Base-by-base conservation (phyloP, 2,113 vertebrate species). In the Nycticorax nycticorax region DNA sequence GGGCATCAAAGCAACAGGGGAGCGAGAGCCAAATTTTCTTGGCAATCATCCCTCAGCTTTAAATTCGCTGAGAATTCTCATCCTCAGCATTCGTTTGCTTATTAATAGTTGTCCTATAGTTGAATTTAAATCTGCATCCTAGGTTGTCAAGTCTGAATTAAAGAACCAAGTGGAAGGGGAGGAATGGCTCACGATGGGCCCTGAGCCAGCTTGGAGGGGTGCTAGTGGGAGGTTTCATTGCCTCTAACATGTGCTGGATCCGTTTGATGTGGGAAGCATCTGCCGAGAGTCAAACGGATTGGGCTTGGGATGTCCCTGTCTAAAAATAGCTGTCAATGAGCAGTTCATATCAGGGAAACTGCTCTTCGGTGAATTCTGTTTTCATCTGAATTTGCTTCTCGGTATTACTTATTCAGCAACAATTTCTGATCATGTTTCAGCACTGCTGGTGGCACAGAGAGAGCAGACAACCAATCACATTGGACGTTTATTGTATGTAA, bases 21-120 rank as follows among this genome's bases (percentile, higher is more conserved):
- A 94, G 12, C 0, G 35, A 96, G 81, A 96, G 95, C 95, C 96
- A 97, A 88, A 88, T 96, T 88, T 95, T 94, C 71, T 94, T 97
- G 94, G 96, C 94, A 93, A 89, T 74, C 85, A 85, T 85, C 74
- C 82, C 55, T 88, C 88, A 83, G 92, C 71, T 96, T 96, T 95
- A 96, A 93, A 96, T 88, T 96, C 6, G 0, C 82, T 59, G 75
- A 88, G 85, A 95, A 92, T 89, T 94, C 92, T 96, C 88, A 95
- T 92, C 75, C 82, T 92, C 63, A 77, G 92, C 21, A 7, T 89
- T 95, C 50, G 12, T 59, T 2, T 1, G 90, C 78, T 95, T 97
- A 96, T 92, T 96, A 97, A 93, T 92, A 96, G 89, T 92, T 92
- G 63, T 95, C 81, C 78, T 97, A 81, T 85, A 88, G 81, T 3